Base-by-base conservation (phyloP, 35 echinoderm and acorn worm species). In the Apostichopus parvimensis region DNA sequence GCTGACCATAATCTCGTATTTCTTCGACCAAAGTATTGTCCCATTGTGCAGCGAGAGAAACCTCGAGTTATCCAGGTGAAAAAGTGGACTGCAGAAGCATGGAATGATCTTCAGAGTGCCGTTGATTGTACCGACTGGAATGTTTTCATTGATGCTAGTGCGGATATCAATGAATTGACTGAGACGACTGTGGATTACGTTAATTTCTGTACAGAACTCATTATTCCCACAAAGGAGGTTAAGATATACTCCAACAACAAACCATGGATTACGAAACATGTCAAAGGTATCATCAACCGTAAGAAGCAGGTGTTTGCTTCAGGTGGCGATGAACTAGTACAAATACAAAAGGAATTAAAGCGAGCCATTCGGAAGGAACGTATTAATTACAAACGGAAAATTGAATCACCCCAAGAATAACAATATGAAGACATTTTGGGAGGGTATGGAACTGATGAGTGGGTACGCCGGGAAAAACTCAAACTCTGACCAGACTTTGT, bases 381-480 rank as follows among this genome's bases (percentile, higher is more conserved):
- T 25, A 25, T 25, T 25, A 25, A 25, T 25, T 25, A 25, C 24
- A 25, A 25, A 25, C 24, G 28, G 55, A 82, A 92, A 58, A 70
- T 81, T 92, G 90, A 82, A 82, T 28, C 54, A 57, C 54, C 64
- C 81, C 20, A 92, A 76, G 54, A 7, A 82, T 61, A 82, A 92
- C 73, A 79, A 88, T 62, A 92, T 92, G 90, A 92, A 92, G 45
- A n/a, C 5, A 22, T 20, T 82, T 60, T 92, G 78, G 90, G 53
- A 92, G 22, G 90, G 91, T 59, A 83, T 92, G 68, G 65, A 71
- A 72, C 77, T 90, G 6, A 94, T 94, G 87, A 70, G 26, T 28
- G 26, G 26, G 26, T 28, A 28, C 26, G 26, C 26, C 26, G 26
- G 26, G 26, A 28, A 28, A 58, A 56, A 64, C 11, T 25, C 20